These are phyloP conservation scores for Onychostoma macrolepis DNA, from an alignment of 2,113 vertebrate genomes.

Conservation along the genomic window DNA sequence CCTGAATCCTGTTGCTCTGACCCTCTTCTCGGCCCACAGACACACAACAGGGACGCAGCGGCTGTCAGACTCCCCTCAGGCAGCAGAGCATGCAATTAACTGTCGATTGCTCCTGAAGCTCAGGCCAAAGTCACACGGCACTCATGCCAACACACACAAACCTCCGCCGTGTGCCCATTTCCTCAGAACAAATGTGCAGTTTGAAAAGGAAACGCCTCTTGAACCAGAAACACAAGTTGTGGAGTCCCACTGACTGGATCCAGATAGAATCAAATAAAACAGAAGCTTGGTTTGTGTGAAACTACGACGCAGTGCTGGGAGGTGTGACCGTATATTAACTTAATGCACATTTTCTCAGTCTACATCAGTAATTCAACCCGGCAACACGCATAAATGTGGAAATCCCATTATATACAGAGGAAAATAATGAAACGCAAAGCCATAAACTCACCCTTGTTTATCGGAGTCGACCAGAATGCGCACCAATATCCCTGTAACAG, in stretches of 20 bases:
- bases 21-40: neutral
- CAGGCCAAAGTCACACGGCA: constrained; percentile 27
- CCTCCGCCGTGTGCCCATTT: neutral
- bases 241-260: neutral
- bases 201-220: constrained; percentile 25
- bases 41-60: constrained; percentile 2
- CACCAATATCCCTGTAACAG: constrained; percentile 94
- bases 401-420: neutral
- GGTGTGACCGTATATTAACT: neutral
- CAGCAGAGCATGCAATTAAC: constrained; percentile 49
- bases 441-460: constrained; percentile 83
- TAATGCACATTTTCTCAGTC: neutral
- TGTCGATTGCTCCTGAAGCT: constrained; percentile 13
- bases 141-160: constrained; percentile 20
- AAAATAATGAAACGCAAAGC: constrained; percentile 12
- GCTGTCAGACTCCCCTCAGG: constrained; percentile 37
- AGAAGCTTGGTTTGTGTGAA: neutral
- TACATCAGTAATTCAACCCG: neutral
- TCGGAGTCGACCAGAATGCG: constrained; percentile 88
- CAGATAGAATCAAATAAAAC: neutral
- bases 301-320: neutral
- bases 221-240: constrained; percentile 26
- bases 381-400: neutral
- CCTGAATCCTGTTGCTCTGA: constrained; percentile 15
- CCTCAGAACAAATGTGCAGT: constrained; percentile 21